Evolutionary conservation across 2,113 vertebrate species (phyloP), one percentile per base, ranked within the genome.

Genomic region (Silurus glanis): DNA sequence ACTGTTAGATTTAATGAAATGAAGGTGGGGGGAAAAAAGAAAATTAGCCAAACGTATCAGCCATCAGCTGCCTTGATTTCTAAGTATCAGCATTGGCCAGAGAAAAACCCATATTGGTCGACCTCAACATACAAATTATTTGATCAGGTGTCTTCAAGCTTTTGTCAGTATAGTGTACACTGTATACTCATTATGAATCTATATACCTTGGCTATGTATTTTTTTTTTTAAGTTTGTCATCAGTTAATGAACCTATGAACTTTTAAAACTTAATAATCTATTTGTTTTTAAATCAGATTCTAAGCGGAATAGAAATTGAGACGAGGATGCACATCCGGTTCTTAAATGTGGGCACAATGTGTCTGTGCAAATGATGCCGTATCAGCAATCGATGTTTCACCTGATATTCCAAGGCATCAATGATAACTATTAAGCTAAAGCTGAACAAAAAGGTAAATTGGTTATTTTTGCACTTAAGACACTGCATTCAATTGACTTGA

Each of bases 281-380:
- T 86, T 4, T 89, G 7, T 86, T 90, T 90, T 92, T n/a, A 59
- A 53, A 83, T 47, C 94, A 99, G 98, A 94, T 99, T 91, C 96
- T 98, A 95, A 94, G 96, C 55, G 96, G 94, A 9, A 96, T 98
- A 0, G 97, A 98, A 90, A 97, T 99, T 1, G 97, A 99, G 92
- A 96, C 96, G 45, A 97, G 94, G 93, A 99, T 99, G 97, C 96
- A 95, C 56, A 94, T 99, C 72, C 96, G 94, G 89, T 99, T 99
- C 93, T 94, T 96, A 74, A 97, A 97, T 71, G 93, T 97, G 96
- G 96, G 98, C 84, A 92, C 97, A 4, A 95, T 95, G 0, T 94
- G 95, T 0, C 92, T 97, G 6, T 98, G 97, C 94, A 96, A 96
- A 92, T 98, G 95, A 97, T 28, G 85, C 23, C 53, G 37, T 21